phyloP scores from a whole-genome alignment of 1,140 invertebrate genomes.

The Chlorops oryzae region DNA sequence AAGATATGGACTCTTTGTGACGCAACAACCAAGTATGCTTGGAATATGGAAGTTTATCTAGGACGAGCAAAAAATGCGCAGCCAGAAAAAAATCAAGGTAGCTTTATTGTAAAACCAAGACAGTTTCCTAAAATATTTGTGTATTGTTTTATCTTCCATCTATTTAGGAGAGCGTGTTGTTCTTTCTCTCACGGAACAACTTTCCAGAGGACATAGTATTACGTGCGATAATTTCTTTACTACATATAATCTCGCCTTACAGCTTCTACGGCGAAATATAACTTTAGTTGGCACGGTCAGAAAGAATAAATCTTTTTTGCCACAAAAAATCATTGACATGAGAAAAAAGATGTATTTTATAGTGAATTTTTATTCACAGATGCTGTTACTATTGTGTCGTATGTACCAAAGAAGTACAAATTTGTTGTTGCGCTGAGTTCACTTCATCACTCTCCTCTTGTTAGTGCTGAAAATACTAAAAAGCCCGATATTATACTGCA shows the following conservation, averaged over 20 bases:
- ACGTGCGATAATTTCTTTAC: constrained; percentile 3
- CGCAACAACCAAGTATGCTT: neutral
- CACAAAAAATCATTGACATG: too few relatives aligned
- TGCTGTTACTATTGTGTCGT: too few relatives aligned
- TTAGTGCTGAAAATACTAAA: too few relatives aligned
- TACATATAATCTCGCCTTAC: constrained; percentile 1
- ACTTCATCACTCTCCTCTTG: too few relatives aligned
- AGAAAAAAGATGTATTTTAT: too few relatives aligned
- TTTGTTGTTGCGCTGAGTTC: too few relatives aligned
- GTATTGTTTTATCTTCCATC: neutral
- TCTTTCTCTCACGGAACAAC: neutral
- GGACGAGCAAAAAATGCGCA: too few relatives aligned
- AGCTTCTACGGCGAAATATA: neutral
- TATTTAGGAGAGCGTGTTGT: neutral
- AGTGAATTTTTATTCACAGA: too few relatives aligned
- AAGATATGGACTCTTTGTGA: neutral
- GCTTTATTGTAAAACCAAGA: neutral
- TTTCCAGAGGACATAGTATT: neutral
- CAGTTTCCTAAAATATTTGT: neutral
- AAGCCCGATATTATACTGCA: too few relatives aligned
- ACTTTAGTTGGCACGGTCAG: constrained; percentile 1
- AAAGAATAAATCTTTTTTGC: too few relatives aligned
- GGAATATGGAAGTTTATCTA: constrained; percentile 1
- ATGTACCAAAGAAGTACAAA: too few relatives aligned
- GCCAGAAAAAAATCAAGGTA: neutral